phyloP scores from a whole-genome alignment of 2,797 vertebrate genomes.

The Poeciliopsis turneri region DNA sequence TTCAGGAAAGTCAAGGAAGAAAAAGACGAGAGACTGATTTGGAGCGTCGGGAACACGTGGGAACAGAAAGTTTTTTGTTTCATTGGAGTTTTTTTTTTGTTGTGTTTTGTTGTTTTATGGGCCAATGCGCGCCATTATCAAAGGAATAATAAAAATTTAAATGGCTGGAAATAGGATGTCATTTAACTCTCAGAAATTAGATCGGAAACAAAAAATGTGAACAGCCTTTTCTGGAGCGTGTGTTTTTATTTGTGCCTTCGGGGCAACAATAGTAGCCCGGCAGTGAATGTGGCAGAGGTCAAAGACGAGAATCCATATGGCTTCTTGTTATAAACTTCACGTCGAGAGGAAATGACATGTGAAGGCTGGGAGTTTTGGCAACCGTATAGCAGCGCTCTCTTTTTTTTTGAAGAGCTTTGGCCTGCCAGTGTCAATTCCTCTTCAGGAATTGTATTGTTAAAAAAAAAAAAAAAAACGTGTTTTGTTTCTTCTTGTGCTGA shows the following conservation, averaged over 20 bases:
- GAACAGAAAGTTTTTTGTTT: background rate
- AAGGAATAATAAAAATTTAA: background rate
- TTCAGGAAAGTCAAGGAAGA: background rate
- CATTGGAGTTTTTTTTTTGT: no score
- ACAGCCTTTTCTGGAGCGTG: background rate
- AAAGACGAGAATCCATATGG: slow-evolving; percentile 1
- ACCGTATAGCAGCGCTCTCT: background rate
- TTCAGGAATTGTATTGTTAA: background rate
- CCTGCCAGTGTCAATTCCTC: background rate
- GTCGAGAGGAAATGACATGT: background rate
- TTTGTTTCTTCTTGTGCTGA: background rate
- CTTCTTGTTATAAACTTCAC: background rate
- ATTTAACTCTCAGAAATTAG: background rate
- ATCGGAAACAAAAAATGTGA: background rate
- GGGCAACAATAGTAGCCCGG: background rate
- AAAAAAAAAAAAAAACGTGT: background rate
- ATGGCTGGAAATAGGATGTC: background rate
- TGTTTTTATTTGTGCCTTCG: background rate
- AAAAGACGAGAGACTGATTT: background rate
- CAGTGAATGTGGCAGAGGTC: background rate
- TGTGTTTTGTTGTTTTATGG: background rate
- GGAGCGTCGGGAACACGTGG: background rate
- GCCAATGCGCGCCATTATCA: background rate
- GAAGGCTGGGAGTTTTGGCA: background rate
- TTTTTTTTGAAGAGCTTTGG: background rate